Percentiles rank a stretch among this genome's conserved stretches.
Conservation (phyloP, 1,140 invertebrate genomes). For the Trichoplusia ni region DNA sequence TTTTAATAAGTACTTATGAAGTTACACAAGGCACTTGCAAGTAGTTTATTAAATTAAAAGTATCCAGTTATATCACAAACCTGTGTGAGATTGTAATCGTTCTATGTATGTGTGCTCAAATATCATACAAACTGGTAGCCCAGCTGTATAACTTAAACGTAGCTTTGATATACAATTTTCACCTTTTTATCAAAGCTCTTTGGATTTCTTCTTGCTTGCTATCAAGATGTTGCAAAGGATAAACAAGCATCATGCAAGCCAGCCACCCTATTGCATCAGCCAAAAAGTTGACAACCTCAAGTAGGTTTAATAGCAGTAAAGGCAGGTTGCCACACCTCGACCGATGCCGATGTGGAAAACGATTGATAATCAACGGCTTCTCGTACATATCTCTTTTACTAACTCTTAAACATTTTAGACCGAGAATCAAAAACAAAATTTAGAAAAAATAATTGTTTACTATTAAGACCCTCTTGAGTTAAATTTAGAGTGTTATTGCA, state of each 20-base stretch:
- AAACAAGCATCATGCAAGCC: conserved; percentile 64
- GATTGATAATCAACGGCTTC: not conserved
- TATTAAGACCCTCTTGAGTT: too few relatives aligned
- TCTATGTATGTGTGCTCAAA: conserved; percentile 9
- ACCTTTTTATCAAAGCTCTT: conserved; percentile 36
- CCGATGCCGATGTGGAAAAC: conserved; percentile 30
- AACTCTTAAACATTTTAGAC: conserved; percentile 1
- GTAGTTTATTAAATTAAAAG: conserved; percentile 19
- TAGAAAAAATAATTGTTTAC: too few relatives aligned
- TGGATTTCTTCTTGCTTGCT: conserved; percentile 53
- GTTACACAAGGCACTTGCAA: conserved; percentile 5
- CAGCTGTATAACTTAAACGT: conserved; percentile 13
- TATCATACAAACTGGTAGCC: conserved; percentile 24
- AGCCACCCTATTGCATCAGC: conserved; percentile 72
- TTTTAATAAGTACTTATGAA: too few relatives aligned
- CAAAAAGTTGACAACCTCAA: conserved; percentile 57
- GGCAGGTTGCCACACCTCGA: conserved; percentile 40
- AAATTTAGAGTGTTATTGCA: too few relatives aligned
- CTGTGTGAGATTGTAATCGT: conserved; percentile 17
- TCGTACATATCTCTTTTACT: conserved; percentile 3
- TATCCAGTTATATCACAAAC: conserved; percentile 23
- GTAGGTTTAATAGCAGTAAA: conserved; percentile 48
- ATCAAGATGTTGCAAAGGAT: conserved; percentile 39
- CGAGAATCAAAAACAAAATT: too few relatives aligned
- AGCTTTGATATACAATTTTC: conserved; percentile 19